phyloP scores from a whole-genome alignment of 2,888 invertebrate species.

The Chymomyza fuscimana region DNA sequence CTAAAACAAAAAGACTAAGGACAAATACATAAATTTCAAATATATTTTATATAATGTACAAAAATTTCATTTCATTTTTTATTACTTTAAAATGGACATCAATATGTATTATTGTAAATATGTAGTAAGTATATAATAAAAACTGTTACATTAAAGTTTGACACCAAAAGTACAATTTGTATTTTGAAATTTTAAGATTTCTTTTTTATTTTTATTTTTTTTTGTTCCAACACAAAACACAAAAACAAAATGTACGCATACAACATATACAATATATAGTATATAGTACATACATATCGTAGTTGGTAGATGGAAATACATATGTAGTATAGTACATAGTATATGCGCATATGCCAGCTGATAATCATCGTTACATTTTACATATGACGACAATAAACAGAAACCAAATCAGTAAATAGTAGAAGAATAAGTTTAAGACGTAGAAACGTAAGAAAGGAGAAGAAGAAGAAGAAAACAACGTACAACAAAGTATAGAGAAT shows the following conservation, averaged over 20 bases:
- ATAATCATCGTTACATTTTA: background rate
- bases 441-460: constrained; percentile 1
- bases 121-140: too few relatives aligned
- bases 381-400: constrained; percentile 6
- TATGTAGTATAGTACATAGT: background rate
- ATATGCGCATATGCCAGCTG: background rate
- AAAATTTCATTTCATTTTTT: background rate
- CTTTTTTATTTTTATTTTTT: background rate
- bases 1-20: background rate
- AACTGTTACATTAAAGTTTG: background rate
- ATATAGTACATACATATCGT: too few relatives aligned
- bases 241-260: background rate
- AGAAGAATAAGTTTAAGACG: background rate
- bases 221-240: background rate
- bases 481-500: constrained; percentile 5
- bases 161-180: background rate
- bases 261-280: too few relatives aligned
- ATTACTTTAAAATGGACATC: constrained; percentile 1
- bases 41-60: too few relatives aligned
- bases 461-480: background rate
- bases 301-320: background rate
- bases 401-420: constrained; percentile 2
- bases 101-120: background rate
- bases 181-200: background rate
- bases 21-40: too few relatives aligned